phyloP scores from a whole-genome alignment of 2,888 invertebrate species.

The Sarcophaga carnaria region DNA sequence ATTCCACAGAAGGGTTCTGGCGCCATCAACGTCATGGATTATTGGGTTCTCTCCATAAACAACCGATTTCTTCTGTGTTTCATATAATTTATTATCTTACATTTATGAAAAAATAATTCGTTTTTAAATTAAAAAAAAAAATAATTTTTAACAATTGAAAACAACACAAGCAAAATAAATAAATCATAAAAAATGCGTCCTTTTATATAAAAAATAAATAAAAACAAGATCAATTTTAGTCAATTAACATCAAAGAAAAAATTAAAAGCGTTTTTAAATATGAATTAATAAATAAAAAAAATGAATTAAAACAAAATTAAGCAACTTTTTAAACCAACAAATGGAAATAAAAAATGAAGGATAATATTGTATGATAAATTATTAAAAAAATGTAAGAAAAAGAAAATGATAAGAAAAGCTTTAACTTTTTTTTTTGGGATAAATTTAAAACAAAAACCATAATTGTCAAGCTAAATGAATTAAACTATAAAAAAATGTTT shows the following conservation, averaged over 20 bases:
- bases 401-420: slow-evolving; percentile 57
- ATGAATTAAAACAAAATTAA: slow-evolving; percentile 37
- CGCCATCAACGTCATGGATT: too few species aligned
- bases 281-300: slow-evolving; percentile 43
- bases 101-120: not conserved
- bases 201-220: slow-evolving; percentile 67
- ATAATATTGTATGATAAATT: slow-evolving; percentile 55
- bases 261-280: slow-evolving; percentile 70
- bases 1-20: too few species aligned
- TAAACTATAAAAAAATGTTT: slow-evolving; percentile 39
- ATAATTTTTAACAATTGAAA: slow-evolving; percentile 13
- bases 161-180: slow-evolving; percentile 46
- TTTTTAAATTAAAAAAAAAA: not conserved
- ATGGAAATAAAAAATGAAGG: slow-evolving; percentile 31
- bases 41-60: too few species aligned
- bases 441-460: slow-evolving; percentile 39
- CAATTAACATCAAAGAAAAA: slow-evolving; percentile 75
- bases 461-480: slow-evolving; percentile 58
- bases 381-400: slow-evolving; percentile 38
- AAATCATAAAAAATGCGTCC: slow-evolving; percentile 75
- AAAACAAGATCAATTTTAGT: slow-evolving; percentile 81
- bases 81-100: too few species aligned
- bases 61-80: too few species aligned
- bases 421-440: slow-evolving; percentile 64
- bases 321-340: slow-evolving; percentile 43